A percentile compares a stretch with the other conserved stretches of the same genome.
phyloP scores from a whole-genome alignment of 2,888 invertebrate genomes.

The Netelia fuscicornis region DNA sequence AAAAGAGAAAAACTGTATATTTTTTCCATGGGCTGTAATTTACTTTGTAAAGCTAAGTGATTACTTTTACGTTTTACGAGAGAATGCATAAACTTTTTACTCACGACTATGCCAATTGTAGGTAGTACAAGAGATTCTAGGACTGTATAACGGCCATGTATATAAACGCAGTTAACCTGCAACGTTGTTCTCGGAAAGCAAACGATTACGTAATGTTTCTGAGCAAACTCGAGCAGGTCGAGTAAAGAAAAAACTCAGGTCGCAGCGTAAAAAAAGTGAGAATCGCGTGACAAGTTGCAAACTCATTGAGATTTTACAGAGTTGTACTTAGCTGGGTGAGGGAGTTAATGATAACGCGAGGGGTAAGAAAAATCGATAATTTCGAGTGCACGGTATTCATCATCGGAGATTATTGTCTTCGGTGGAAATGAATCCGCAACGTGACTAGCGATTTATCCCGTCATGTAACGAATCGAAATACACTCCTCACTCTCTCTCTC shows the following conservation, averaged over 20 bases:
- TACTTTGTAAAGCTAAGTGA: too few relatives aligned
- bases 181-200: conserved; percentile 1
- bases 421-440: too few relatives aligned
- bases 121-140: neutral
- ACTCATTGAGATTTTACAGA: conserved; percentile 1
- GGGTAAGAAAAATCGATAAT: neutral
- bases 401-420: too few relatives aligned
- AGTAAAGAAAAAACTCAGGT: neutral
- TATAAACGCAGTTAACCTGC: neutral
- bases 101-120: neutral
- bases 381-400: too few relatives aligned
- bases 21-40: too few relatives aligned
- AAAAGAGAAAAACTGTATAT: too few relatives aligned
- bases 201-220: conserved; percentile 6
- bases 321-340: too few relatives aligned
- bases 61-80: neutral
- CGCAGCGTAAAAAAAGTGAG: neutral
- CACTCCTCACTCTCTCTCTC: too few relatives aligned
- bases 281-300: conserved; percentile 2
- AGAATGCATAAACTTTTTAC: neutral
- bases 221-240: neutral
- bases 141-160: neutral
- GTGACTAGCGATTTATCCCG: too few relatives aligned
- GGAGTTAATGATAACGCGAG: neutral
- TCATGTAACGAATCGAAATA: too few relatives aligned